phyloP scores from a whole-genome alignment of 2,888 invertebrate genomes.

The Melikaiella ostensackeni region DNA sequence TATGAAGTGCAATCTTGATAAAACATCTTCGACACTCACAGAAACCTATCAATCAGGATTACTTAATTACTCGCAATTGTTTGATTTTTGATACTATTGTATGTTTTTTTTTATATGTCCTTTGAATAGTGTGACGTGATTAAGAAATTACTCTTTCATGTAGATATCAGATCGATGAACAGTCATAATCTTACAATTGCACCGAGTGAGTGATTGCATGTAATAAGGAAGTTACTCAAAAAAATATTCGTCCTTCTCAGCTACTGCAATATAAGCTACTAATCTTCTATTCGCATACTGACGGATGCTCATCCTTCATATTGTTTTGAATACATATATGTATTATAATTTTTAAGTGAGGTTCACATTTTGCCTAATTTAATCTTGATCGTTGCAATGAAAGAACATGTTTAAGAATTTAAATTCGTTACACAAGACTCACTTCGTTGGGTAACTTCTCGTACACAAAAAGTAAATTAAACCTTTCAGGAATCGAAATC shows the following conservation, averaged over 20 bases:
- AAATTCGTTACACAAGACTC: not conserved
- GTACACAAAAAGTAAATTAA: not conserved
- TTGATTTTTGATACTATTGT: constrained; percentile 7
- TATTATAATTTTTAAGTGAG: not conserved
- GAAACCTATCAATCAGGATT: constrained; percentile 16
- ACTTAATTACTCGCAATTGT: constrained; percentile 13
- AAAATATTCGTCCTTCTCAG: not conserved
- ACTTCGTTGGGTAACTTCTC: not conserved
- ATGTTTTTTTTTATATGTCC: not conserved
- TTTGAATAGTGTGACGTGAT: constrained; percentile 6
- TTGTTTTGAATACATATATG: not conserved
- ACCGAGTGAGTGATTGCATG: constrained; percentile 1
- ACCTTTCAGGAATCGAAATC: not conserved
- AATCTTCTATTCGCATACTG: too few relatives aligned
- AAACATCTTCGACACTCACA: constrained; percentile 2
- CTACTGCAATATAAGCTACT: too few relatives aligned
- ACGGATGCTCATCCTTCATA: not conserved
- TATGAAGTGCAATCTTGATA: constrained; percentile 4
- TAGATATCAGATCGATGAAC: constrained; percentile 12
- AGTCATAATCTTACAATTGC: not conserved
- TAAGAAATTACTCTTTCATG: constrained; percentile 11
- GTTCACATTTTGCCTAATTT: not conserved
- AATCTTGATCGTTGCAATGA: not conserved
- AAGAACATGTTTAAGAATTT: not conserved
- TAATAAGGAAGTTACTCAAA: constrained; percentile 19